Base-by-base conservation (phyloP, 2,888 invertebrate species). In the Microctonus brassicae region DNA sequence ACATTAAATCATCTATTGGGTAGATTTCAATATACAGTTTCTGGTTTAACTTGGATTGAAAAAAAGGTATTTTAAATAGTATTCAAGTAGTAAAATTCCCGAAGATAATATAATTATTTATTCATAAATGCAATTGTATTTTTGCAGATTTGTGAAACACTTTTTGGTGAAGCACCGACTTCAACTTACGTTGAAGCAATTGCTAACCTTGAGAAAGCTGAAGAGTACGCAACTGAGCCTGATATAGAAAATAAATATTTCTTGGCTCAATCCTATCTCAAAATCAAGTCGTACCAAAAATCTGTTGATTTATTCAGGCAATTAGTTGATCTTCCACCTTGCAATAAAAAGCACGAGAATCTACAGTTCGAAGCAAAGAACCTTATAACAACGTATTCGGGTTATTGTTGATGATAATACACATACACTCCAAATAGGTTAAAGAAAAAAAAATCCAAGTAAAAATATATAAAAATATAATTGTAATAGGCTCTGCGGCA, bases 1-100 rank as follows among this genome's bases (percentile, higher is more conserved):
- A 88, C 90, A 1, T 85, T 93, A 53, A 90, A 93, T 84, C 91
- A 94, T 86, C 89, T 94, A 79, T 86, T 93, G 61, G 94, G 94
- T 10, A 88, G 94, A 80, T 94, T 93, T 88, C 90, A 91, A 81
- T 93, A 88, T 83, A 92, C 92, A 87, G 90, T 93, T 72, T 90
- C 92, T 58, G 87, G 87, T 80, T 86, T 93, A 75, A 88, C 89
- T 36, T 93, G 93, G 93, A 83, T 93, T 67, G 93, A 94, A 82
- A 89, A 91, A 73, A 91, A 89, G 81, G 88, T 87, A 77, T 63
- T 65, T 57, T 60, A 29, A 29, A 29, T 3, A 5, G 29, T 29
- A 3, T 5, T 29, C 33, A n/a, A 69, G 73, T 61, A 52, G 42
- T 24, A 13, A 5, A 34, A 20, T 39, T 42, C 26, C 24, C 4